Percentiles rank a stretch among this genome's conserved stretches.
Evolutionary conservation across 1,140 invertebrate genomes (phyloP).

Genomic region (Zaprionus capensis): DNA sequence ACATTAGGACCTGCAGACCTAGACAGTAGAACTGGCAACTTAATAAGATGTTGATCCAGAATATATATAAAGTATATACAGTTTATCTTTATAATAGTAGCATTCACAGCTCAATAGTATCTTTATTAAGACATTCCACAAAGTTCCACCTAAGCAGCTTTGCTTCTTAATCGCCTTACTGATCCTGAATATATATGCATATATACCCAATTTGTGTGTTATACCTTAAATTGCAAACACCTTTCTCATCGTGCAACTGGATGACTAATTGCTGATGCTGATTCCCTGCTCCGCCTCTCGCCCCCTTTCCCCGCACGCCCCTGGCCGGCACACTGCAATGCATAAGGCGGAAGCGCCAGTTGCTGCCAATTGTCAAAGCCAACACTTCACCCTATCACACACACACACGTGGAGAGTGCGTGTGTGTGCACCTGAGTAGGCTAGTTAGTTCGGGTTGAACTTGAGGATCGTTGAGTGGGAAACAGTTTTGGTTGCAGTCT

Average conservation of each 20-base stretch:
- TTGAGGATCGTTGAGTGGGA: constrained; percentile 1
- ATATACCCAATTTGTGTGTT: neutral
- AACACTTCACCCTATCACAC: constrained; percentile 50
- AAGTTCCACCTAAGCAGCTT: neutral
- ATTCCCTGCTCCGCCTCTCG: neutral
- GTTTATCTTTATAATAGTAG: too few species aligned
- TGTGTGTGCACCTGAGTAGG: neutral
- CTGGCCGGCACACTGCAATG: neutral
- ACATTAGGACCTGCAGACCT: neutral
- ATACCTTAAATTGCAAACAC: neutral
- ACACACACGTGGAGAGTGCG: neutral
- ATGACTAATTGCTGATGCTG: constrained; percentile 49
- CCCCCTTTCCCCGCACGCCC: neutral
- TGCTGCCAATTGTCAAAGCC: constrained; percentile 62
- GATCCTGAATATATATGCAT: neutral
- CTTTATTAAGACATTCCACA: neutral
- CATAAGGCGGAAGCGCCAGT: constrained; percentile 54
- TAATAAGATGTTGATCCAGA: too few species aligned
- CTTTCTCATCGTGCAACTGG: constrained; percentile 9
- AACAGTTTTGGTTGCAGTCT: constrained; percentile 35
- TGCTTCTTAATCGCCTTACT: neutral
- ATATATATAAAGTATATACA: too few species aligned
- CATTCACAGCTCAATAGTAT: too few species aligned
- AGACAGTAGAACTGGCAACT: neutral
- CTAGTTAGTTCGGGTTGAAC: constrained; percentile 6